Conservation (phyloP, 2,113 vertebrate genomes). For the Osmerus eperlanus region DNA sequence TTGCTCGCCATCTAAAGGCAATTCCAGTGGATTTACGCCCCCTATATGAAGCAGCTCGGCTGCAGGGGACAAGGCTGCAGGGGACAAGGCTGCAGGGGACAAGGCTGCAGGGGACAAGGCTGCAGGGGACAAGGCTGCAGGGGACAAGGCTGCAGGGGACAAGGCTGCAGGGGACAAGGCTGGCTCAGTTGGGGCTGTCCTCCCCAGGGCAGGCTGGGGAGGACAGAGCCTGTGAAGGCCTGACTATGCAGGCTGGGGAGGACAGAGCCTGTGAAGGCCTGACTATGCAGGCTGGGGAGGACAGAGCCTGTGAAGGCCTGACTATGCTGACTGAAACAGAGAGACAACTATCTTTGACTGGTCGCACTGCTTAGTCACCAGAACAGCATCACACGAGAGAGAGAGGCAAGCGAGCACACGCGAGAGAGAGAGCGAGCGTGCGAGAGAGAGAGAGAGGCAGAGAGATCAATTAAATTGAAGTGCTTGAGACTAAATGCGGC, state of each 20-base stretch:
- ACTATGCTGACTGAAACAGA: background rate
- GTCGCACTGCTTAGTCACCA: background rate
- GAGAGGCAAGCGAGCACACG: background rate
- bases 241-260: constrained; percentile 1
- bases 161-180: constrained; percentile 31
- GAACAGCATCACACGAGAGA: background rate
- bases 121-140: too few relatives aligned
- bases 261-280: constrained; percentile 18
- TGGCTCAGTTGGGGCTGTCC: constrained; percentile 8
- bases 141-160: too few relatives aligned
- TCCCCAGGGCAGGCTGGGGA: constrained; percentile 3
- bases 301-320: constrained; percentile 16
- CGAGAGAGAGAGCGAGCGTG: too few relatives aligned
- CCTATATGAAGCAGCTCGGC: constrained; percentile 16
- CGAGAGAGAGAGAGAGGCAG: background rate
- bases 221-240: constrained; percentile 18
- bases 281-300: constrained; percentile 10
- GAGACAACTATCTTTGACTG: constrained; percentile 8
- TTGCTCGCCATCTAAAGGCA: constrained; percentile 52
- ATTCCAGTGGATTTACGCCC: constrained; percentile 46
- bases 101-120: too few relatives aligned
- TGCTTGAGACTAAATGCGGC: background rate
- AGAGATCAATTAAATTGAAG: background rate
- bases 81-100: too few relatives aligned
- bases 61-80: too few relatives aligned